Evolutionary conservation across 2,888 invertebrate genomes (phyloP).

Genomic region (Nomada ruficornis): DNA sequence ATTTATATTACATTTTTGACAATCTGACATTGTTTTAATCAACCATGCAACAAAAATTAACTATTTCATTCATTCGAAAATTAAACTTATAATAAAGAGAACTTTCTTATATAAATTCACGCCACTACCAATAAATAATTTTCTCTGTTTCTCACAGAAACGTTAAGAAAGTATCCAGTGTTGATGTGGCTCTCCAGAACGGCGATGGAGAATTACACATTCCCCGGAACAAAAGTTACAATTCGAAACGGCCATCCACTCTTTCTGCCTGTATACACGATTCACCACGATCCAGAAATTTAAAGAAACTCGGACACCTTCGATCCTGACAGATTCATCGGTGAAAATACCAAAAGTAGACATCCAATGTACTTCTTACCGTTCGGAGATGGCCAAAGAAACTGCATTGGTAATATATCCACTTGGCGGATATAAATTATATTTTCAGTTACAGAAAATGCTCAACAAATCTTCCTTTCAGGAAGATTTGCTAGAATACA

Average conservation of each 20-base stretch:
- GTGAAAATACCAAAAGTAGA: slow-evolving; percentile 57
- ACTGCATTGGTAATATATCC: slow-evolving; percentile 73
- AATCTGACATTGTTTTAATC: no score
- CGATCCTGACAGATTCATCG: slow-evolving; percentile 75
- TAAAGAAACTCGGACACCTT: slow-evolving; percentile 74
- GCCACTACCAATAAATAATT: background rate
- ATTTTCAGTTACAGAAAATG: slow-evolving; percentile 69
- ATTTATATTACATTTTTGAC: no score
- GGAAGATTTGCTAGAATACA: slow-evolving; percentile 39
- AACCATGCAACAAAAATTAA: no score
- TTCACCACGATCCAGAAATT: slow-evolving; percentile 74
- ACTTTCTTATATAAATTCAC: background rate
- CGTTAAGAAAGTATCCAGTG: slow-evolving; percentile 73
- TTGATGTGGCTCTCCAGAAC: slow-evolving; percentile 60
- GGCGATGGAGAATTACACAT: slow-evolving; percentile 68
- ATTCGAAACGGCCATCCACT: slow-evolving; percentile 47
- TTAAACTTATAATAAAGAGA: no score
- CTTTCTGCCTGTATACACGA: slow-evolving; percentile 69
- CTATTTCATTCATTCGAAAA: no score
- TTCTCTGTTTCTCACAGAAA: slow-evolving; percentile 62
- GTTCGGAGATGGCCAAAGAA: slow-evolving; percentile 75
- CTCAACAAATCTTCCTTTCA: background rate
- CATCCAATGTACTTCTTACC: slow-evolving; percentile 72
- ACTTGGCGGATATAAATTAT: slow-evolving; percentile 8
- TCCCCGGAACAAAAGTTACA: slow-evolving; percentile 60